phyloP scores from a whole-genome alignment of 2,888 invertebrate species.

The Nebria brevicollis region DNA sequence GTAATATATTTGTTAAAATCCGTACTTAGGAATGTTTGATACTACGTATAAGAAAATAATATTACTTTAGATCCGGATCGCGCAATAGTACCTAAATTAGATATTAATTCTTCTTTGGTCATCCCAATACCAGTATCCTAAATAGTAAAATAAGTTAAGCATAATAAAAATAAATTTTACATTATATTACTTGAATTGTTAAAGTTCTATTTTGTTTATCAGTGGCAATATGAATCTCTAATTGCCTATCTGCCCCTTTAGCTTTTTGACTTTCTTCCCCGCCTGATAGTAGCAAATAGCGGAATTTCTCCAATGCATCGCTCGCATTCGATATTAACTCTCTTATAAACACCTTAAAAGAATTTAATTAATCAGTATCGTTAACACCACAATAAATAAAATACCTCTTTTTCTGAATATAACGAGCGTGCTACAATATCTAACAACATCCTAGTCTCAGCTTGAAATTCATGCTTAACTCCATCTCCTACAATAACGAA shows the following conservation, averaged over 20 bases:
- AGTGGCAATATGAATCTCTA: conserved; percentile 90
- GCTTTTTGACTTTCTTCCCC: conserved; percentile 64
- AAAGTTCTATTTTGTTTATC: conserved; percentile 87
- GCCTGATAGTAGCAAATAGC: conserved; percentile 76
- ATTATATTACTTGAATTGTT: conserved; percentile 77
- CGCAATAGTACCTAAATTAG: conserved; percentile 95
- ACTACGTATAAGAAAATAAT: neutral
- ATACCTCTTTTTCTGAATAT: conserved; percentile 95
- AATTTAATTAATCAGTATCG: conserved; percentile 20
- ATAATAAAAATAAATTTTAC: conserved; percentile 32
- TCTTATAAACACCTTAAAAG: conserved; percentile 85
- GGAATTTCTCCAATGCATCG: conserved; percentile 95
- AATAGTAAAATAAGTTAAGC: conserved; percentile 47
- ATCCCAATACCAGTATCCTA: conserved; percentile 95
- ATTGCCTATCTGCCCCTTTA: conserved; percentile 70
- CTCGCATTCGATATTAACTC: conserved; percentile 97
- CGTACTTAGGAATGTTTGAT: too few species aligned
- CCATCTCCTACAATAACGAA: conserved; percentile 64
- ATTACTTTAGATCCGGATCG: conserved; percentile 90
- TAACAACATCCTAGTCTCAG: conserved; percentile 93
- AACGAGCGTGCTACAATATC: conserved; percentile 97
- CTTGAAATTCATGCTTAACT: conserved; percentile 89
- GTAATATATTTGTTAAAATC: conserved; percentile 38
- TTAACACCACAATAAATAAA: neutral
- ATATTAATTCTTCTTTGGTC: conserved; percentile 90